A percentile compares a stretch with the other conserved stretches of the same genome.
phyloP scores from a whole-genome alignment of 2,797 vertebrate genomes.

The Melopsittacus undulatus region DNA sequence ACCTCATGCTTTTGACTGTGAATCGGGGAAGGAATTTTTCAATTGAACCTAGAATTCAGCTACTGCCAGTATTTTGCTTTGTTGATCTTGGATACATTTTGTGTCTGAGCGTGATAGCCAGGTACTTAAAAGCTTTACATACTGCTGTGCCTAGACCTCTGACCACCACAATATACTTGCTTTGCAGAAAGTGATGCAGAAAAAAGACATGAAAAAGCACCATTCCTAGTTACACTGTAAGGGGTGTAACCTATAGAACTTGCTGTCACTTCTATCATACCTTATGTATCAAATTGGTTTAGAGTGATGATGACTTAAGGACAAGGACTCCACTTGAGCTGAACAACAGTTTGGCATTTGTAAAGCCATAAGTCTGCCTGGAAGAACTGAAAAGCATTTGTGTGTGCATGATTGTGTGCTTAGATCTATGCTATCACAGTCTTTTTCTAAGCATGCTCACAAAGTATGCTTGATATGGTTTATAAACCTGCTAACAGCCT shows the following conservation, averaged over 20 bases:
- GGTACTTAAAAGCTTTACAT: background rate
- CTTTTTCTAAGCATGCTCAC: background rate
- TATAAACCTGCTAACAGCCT: background rate
- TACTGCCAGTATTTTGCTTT: background rate
- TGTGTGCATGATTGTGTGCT: background rate
- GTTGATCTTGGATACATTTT: background rate
- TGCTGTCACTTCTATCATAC: background rate
- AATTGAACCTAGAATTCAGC: background rate
- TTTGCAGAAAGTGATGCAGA: background rate
- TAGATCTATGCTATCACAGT: background rate
- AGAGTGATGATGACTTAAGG: background rate
- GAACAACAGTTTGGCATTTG: background rate
- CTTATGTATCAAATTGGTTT: background rate
- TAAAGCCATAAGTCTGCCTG: background rate
- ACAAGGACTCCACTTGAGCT: background rate
- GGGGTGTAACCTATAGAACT: background rate
- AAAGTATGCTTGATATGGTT: background rate
- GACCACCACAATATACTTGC: background rate
- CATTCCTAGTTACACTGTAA: background rate
- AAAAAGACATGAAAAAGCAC: background rate
- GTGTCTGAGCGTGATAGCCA: background rate
- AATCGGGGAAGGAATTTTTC: background rate
- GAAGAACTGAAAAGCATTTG: background rate
- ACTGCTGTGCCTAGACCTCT: background rate
- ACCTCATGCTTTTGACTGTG: background rate